Base-by-base conservation (phyloP, 2,888 invertebrate species). In the Steromphala cineraria region DNA sequence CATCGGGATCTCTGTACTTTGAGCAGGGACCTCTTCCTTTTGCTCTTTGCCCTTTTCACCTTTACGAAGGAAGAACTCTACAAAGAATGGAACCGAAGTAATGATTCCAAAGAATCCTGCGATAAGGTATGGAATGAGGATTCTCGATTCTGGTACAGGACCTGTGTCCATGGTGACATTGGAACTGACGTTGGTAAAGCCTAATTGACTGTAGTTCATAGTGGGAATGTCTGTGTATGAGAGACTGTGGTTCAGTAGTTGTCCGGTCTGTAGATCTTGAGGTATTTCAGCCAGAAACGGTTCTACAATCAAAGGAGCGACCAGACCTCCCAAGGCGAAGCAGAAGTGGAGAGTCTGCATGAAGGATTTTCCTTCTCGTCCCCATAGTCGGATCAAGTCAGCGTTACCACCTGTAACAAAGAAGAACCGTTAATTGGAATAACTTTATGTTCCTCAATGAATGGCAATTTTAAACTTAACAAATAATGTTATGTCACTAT, bases 311-410 rank as follows among this genome's bases (percentile, higher is more conserved):
- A 94, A 84, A n/a, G 94, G 94, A 5, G 94, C 91, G 5, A 94
- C 82, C 78, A 94, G 92, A 10, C 94, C 93, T 7, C 94, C 94
- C 53, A 94, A 79, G 21, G 93, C 94, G 86, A 94, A 94, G 53
- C 90, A 89, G 86, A 94, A 94, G 84, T 94, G 94, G 8, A 94
- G 84, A 5, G 93, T 91, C 87, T 94, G 94, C 90, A 94, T 92
- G 84, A 92, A 93, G 2, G 93, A 92, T 10, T 92, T 90, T 75
- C 92, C 93, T 75, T 89, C 88, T 19, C 86, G 85, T 13, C 91
- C 92, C 92, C 92, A 93, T 0, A 91, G 84, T 36, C 88, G 82
- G 36, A 94, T 87, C 62, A 93, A 91, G 28, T 92, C 89, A 2
- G 93, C 92, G 79, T 94, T 93, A 3, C 92, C 92, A 31, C 93